phyloP scores from a whole-genome alignment of 1,140 invertebrate species.

The Lerema accius region DNA sequence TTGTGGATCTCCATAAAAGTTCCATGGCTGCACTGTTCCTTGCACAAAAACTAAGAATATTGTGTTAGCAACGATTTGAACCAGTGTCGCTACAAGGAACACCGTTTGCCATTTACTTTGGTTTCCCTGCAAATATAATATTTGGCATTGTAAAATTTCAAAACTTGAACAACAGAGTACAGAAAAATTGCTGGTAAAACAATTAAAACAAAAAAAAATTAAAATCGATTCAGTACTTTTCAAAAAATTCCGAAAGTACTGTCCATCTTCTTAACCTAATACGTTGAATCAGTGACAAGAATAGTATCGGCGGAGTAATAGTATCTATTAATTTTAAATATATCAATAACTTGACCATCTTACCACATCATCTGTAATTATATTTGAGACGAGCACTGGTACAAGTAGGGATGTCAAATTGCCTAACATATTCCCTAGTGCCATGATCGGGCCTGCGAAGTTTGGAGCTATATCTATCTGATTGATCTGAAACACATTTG shows the following conservation, averaged over 20 bases:
- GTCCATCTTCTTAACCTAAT: too few species aligned
- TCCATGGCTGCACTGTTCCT: conserved; percentile 54
- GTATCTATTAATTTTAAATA: too few species aligned
- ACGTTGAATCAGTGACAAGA: too few species aligned
- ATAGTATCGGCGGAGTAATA: too few species aligned
- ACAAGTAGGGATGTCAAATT: conserved; percentile 86
- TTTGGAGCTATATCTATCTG: conserved; percentile 90
- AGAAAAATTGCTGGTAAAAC: too few species aligned
- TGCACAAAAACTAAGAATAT: conserved; percentile 53
- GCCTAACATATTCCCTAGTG: conserved; percentile 86
- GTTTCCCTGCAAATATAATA: conserved; percentile 49
- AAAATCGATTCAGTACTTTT: too few species aligned
- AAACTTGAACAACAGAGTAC: too few species aligned
- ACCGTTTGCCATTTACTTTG: conserved; percentile 53
- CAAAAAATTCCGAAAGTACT: too few species aligned
- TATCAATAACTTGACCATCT: too few species aligned
- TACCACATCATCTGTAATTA: conserved; percentile 51
- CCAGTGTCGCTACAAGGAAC: conserved; percentile 42
- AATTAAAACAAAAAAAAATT: too few species aligned
- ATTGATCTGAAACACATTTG: conserved; percentile 68
- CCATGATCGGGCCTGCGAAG: conserved; percentile 89
- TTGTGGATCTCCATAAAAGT: conserved; percentile 50
- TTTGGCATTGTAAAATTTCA: too few species aligned
- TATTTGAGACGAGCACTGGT: conserved; percentile 74
- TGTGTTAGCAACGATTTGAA: conserved; percentile 48